These are phyloP conservation scores for Rhombomys opimus DNA, from an alignment of 2,113 vertebrate genomes.

Conservation along the genomic window DNA sequence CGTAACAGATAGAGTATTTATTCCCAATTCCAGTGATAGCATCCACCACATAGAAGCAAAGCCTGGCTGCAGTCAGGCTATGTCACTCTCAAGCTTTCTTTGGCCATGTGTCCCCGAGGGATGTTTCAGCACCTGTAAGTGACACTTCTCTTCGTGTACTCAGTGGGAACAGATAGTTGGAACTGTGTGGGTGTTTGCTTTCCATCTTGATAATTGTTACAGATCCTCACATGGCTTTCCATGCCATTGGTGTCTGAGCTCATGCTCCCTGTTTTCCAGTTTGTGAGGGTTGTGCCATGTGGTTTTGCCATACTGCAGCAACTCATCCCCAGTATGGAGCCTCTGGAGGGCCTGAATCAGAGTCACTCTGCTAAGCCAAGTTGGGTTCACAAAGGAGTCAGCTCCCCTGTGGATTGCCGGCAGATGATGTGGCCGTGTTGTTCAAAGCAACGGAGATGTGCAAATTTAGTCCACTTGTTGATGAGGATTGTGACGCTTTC, in stretches of 20 bases:
- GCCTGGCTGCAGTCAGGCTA: background rate
- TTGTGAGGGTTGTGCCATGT: background rate
- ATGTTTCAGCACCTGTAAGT: background rate
- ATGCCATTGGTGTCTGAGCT: too few species aligned
- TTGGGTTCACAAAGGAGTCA: background rate
- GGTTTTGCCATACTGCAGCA: background rate
- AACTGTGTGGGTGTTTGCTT: background rate
- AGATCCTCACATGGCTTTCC: background rate
- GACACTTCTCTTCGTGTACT: background rate
- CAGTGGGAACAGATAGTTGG: too few species aligned
- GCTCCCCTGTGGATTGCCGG: too few species aligned
- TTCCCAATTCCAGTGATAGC: background rate
- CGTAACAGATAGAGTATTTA: background rate
- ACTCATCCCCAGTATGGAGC: too few species aligned
- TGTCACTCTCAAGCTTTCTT: background rate
- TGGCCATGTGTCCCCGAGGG: background rate
- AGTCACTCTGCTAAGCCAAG: background rate
- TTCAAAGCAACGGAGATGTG: background rate
- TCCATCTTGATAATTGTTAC: background rate
- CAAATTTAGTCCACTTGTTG: background rate
- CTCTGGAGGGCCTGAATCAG: background rate
- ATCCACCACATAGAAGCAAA: background rate
- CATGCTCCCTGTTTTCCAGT: background rate
- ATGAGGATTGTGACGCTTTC: background rate
- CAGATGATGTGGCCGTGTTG: too few species aligned